A percentile compares a stretch with the other conserved stretches of the same genome.
Evolutionary conservation across 2,888 invertebrate genomes (phyloP).

Genomic region (Tridacna crocea): DNA sequence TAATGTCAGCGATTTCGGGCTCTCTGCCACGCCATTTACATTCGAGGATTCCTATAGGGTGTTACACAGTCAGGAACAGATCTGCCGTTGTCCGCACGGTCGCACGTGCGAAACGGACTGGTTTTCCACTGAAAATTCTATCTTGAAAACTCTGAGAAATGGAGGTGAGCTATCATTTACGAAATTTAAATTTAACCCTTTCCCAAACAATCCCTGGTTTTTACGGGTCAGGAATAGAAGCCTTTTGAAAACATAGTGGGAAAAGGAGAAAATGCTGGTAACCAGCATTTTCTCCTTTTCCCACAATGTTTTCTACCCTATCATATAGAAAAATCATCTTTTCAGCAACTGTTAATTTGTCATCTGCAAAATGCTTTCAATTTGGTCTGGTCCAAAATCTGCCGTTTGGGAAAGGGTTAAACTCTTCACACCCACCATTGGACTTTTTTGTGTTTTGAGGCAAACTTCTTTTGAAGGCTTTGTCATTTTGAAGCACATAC

Average conservation of each 20-base stretch:
- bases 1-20: constrained; percentile 38
- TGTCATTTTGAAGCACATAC: too few species aligned
- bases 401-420: not conserved
- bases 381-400: not conserved
- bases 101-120: constrained; percentile 46
- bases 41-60: constrained; percentile 23
- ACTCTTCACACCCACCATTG: too few species aligned
- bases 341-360: not conserved
- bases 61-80: constrained; percentile 37
- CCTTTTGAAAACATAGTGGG: not conserved
- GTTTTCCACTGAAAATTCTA: constrained; percentile 32
- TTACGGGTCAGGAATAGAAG: not conserved
- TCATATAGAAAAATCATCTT: not conserved
- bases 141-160: constrained; percentile 43
- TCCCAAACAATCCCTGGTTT: not conserved
- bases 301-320: not conserved
- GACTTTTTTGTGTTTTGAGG: too few species aligned
- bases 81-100: constrained; percentile 48
- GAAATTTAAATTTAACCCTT: not conserved
- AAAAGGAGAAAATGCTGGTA: not conserved
- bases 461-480: too few species aligned
- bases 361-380: not conserved
- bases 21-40: not conserved
- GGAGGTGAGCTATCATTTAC: constrained; percentile 34
- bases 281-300: not conserved